Conservation (phyloP, 2,888 invertebrate genomes). For the Tiliacea citrago region DNA sequence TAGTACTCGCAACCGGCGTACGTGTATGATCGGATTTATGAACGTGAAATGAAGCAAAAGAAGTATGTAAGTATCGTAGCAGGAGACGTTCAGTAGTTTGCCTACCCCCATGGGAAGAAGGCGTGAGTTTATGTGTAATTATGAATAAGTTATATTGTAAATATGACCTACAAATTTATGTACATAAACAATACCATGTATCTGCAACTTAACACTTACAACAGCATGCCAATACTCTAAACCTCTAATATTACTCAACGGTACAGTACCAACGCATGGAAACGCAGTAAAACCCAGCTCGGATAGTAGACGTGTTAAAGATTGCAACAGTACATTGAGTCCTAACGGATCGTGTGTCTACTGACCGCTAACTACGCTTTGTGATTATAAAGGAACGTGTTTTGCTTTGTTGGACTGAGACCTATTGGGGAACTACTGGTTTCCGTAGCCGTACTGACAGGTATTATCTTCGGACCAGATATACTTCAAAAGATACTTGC, state of each 20-base stretch:
- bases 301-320: conserved; percentile 30
- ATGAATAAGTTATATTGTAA: neutral
- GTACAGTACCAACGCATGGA: conserved; percentile 12
- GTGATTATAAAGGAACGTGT: conserved; percentile 28
- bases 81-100: no score
- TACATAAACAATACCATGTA: neutral
- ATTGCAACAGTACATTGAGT: conserved; percentile 58
- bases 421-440: conserved; percentile 6
- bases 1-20: no score
- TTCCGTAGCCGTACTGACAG: no score
- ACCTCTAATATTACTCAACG: conserved; percentile 24
- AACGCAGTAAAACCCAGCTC: conserved; percentile 21
- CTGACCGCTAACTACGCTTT: conserved; percentile 50
- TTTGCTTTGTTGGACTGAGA: conserved; percentile 30
- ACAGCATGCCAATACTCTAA: conserved; percentile 2
- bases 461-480: neutral
- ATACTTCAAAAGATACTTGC: neutral
- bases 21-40: no score
- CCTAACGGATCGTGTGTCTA: conserved; percentile 50
- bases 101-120: no score
- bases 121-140: no score
- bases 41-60: no score
- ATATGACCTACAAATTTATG: conserved; percentile 6
- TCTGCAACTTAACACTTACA: neutral
- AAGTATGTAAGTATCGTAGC: no score